phyloP scores from a whole-genome alignment of 2,797 vertebrate species.

The Fistularia tabacaria region DNA sequence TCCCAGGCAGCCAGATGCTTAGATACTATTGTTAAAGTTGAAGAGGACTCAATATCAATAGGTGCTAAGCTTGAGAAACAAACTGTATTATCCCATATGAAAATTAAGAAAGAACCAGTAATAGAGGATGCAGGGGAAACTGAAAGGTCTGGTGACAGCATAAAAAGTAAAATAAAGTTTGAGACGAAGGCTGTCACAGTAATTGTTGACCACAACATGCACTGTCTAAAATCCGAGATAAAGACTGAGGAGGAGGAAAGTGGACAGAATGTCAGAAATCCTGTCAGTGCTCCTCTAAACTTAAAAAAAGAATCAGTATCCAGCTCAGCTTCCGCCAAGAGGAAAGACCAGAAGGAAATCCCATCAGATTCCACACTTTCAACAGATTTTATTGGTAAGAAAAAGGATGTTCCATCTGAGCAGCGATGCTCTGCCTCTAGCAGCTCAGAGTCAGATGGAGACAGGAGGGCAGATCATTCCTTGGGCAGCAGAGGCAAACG shows the following conservation, averaged over 20 bases:
- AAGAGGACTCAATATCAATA: conserved; percentile 44
- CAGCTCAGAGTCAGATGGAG: conserved; percentile 70
- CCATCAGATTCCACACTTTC: conserved; percentile 60
- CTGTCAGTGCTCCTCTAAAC: not conserved
- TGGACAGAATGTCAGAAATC: conserved; percentile 4
- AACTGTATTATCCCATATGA: conserved; percentile 6
- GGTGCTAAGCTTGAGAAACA: conserved; percentile 30
- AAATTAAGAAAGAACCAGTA: conserved; percentile 56
- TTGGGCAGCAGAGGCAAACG: conserved; percentile 43
- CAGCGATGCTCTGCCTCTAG: conserved; percentile 70
- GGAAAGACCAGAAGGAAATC: conserved; percentile 57
- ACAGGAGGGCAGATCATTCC: conserved; percentile 46
- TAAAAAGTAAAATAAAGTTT: conserved; percentile 14
- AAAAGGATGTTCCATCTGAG: conserved; percentile 32
- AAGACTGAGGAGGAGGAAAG: conserved; percentile 10
- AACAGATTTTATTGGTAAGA: conserved; percentile 49
- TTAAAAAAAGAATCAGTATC: conserved; percentile 58
- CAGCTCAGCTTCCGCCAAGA: conserved; percentile 63
- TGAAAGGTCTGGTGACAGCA: not conserved
- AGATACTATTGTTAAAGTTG: conserved; percentile 21
- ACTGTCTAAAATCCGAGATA: conserved; percentile 29
- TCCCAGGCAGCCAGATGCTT: conserved; percentile 9
- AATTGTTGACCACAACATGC: conserved; percentile 13
- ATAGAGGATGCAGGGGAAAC: conserved; percentile 23
- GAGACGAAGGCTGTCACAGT: conserved; percentile 5